These are phyloP conservation scores for Lasioglossum figueresi DNA, from an alignment of 2,888 invertebrate genomes.

Conservation along the genomic window DNA sequence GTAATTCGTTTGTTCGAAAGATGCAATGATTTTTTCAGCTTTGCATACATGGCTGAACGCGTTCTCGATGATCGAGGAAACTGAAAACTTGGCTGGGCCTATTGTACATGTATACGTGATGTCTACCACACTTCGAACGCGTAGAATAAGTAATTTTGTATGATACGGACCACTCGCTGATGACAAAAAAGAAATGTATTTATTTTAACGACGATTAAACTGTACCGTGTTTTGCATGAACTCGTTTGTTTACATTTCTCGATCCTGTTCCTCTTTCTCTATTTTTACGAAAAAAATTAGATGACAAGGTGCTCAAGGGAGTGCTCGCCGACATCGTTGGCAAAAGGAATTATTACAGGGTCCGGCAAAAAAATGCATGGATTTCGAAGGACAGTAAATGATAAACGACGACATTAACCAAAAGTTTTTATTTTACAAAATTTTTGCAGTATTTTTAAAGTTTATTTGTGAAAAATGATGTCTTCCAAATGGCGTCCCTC, in stretches of 20 bases:
- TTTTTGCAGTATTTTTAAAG: too few species aligned
- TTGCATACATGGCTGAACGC: not conserved
- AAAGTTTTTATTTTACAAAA: too few species aligned
- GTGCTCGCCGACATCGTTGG: too few species aligned
- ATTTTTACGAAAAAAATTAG: too few species aligned
- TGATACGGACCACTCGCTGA: not conserved
- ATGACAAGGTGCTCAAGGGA: too few species aligned
- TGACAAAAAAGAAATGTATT: conserved; percentile 8
- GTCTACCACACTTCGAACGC: not conserved
- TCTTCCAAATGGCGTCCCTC: too few species aligned
- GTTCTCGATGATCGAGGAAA: not conserved
- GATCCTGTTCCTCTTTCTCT: not conserved
- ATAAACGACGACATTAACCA: too few species aligned
- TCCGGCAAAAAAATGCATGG: too few species aligned
- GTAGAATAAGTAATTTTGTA: conserved; percentile 18
- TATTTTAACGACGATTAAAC: conserved; percentile 17
- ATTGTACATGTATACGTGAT: not conserved
- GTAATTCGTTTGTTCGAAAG: not conserved
- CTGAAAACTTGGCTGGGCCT: not conserved
- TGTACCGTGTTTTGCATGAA: conserved; percentile 4
- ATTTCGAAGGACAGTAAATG: too few species aligned
- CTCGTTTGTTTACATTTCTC: not conserved
- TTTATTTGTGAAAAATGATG: too few species aligned
- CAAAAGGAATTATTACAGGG: too few species aligned
- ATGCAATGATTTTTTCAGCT: not conserved